Conservation (phyloP, 2,113 vertebrate species). For the Saccopteryx leptura region DNA sequence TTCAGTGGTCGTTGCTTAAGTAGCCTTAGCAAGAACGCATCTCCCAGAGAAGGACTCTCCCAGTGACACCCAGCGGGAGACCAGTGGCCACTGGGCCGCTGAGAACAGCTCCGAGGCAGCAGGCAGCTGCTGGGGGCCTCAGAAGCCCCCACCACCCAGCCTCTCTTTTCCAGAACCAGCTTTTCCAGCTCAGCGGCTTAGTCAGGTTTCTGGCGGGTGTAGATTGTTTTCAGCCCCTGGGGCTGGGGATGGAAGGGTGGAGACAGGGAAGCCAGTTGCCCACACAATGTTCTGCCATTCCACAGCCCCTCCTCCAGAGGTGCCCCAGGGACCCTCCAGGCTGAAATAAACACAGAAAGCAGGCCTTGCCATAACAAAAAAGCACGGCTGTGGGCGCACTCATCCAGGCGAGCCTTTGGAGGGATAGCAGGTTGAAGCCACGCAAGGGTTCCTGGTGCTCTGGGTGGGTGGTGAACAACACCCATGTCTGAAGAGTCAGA, state of each 20-base stretch:
- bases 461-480: not conserved
- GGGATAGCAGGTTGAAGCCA: rapidly evolving
- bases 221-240: not conserved
- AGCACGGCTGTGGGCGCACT: rapidly evolving
- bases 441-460: no score
- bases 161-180: slow-evolving; percentile 20
- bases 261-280: not conserved
- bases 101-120: not conserved
- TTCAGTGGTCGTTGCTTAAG: not conserved
- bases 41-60: not conserved
- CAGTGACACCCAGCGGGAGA: not conserved
- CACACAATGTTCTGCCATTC: not conserved
- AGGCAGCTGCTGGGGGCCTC: not conserved
- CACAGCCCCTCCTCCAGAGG: not conserved
- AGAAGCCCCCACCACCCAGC: not conserved
- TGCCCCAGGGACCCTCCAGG: not conserved
- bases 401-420: not conserved
- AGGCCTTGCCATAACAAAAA: not conserved
- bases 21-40: not conserved
- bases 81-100: not conserved
- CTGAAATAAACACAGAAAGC: not conserved
- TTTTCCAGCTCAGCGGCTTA: not conserved
- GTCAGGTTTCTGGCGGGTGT: not conserved
- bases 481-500: not conserved
- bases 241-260: not conserved